Conservation (phyloP, 2,113 vertebrate genomes). For the Dolichotis patagonum region DNA sequence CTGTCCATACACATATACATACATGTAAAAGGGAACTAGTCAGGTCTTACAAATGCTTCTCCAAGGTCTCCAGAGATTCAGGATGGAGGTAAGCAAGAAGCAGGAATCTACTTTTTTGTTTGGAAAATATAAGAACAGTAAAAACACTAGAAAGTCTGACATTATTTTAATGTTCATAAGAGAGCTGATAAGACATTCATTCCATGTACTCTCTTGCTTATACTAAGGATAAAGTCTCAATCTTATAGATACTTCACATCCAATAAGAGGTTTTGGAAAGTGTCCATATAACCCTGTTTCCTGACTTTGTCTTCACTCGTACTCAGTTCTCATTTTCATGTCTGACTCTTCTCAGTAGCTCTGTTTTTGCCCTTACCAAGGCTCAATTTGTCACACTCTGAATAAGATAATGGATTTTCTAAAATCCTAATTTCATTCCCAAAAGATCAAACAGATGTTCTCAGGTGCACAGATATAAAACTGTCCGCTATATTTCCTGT, state of each 20-base stretch:
- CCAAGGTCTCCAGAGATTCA: too few species aligned
- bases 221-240: background rate
- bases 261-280: background rate
- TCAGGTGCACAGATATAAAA: background rate
- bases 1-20: background rate
- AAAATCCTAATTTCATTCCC: background rate
- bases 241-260: background rate
- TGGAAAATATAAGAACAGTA: background rate
- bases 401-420: constrained; percentile 6
- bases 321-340: background rate
- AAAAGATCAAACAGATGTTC: background rate
- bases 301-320: too few species aligned
- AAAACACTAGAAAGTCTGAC: background rate
- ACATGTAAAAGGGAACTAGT: background rate
- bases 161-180: background rate
- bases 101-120: background rate
- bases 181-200: background rate
- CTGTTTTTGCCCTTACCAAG: background rate
- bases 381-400: background rate
- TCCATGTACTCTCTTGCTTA: background rate
- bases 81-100: background rate
- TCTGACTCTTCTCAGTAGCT: background rate
- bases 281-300: background rate
- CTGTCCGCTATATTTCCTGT: background rate
- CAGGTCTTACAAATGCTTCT: background rate